phyloP scores from a whole-genome alignment of 2,797 vertebrate genomes.

The Pogoniulus pusillus region DNA sequence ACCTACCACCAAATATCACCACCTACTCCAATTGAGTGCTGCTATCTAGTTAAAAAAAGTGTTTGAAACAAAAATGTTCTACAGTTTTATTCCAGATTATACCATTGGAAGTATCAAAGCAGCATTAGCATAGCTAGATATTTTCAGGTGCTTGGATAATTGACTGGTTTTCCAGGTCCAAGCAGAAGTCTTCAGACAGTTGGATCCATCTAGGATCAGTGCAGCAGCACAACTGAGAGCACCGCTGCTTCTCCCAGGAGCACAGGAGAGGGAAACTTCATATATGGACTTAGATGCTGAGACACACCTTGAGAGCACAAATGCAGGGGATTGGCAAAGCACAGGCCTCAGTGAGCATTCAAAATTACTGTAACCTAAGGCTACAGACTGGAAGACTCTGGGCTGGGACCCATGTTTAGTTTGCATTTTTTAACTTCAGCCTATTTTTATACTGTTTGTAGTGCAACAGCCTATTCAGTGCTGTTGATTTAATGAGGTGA shows the following conservation, averaged over 20 bases:
- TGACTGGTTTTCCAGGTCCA: not conserved
- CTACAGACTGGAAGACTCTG: not conserved
- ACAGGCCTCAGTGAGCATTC: not conserved
- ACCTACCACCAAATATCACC: not conserved
- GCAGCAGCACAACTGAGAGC: not conserved
- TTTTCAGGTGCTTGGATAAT: not conserved
- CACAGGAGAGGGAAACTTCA: not conserved
- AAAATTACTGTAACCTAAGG: not conserved
- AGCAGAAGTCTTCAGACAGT: not conserved
- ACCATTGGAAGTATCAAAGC: not conserved
- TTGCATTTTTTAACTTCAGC: not conserved
- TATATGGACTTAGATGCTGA: not conserved
- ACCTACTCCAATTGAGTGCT: not conserved
- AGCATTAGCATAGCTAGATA: not conserved
- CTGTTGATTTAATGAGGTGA: constrained; percentile 4
- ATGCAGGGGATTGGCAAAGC: not conserved
- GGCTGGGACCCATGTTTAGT: not conserved
- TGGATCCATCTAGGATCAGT: not conserved
- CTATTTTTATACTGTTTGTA: not conserved
- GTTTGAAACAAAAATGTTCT: not conserved
- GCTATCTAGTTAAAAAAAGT: not conserved
- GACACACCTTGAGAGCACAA: not conserved
- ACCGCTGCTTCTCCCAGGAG: not conserved
- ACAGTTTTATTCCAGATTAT: not conserved
- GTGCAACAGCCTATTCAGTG: not conserved